phyloP scores from a whole-genome alignment of 2,888 invertebrate species.

The Polylopha cassiicola region DNA sequence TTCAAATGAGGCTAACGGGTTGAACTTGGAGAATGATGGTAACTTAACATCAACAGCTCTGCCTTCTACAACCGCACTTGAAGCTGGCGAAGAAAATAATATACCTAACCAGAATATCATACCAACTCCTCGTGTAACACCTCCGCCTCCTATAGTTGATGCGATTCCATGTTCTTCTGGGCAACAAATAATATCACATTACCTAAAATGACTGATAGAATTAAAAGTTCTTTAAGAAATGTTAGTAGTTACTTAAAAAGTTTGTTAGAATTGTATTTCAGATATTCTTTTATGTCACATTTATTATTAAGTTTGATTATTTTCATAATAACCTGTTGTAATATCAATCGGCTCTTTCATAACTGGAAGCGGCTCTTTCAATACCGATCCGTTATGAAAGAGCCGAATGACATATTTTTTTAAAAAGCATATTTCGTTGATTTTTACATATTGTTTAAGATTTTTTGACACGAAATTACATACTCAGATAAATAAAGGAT shows the following conservation, averaged over 20 bases:
- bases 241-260: neutral
- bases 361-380: too few species aligned
- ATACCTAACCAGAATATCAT: conserved; percentile 11
- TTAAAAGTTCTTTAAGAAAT: neutral
- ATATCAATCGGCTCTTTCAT: neutral
- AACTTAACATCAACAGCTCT: conserved; percentile 17
- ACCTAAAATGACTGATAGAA: neutral
- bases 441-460: too few species aligned
- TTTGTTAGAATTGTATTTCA: neutral
- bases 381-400: too few species aligned
- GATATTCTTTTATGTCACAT: too few species aligned
- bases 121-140: conserved; percentile 14
- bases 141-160: conserved; percentile 12
- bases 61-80: conserved; percentile 15
- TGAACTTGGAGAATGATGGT: conserved; percentile 10
- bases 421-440: too few species aligned
- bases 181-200: conserved; percentile 18
- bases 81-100: conserved; percentile 16
- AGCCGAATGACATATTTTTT: too few species aligned
- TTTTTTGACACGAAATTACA: neutral
- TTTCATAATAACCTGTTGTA: neutral
- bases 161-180: conserved; percentile 12
- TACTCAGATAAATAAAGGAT: conserved; percentile 1
- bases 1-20: conserved; percentile 7
- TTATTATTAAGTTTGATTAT: neutral